phyloP scores from a whole-genome alignment of 2,113 vertebrate species.

The Sisor rabdophorus region DNA sequence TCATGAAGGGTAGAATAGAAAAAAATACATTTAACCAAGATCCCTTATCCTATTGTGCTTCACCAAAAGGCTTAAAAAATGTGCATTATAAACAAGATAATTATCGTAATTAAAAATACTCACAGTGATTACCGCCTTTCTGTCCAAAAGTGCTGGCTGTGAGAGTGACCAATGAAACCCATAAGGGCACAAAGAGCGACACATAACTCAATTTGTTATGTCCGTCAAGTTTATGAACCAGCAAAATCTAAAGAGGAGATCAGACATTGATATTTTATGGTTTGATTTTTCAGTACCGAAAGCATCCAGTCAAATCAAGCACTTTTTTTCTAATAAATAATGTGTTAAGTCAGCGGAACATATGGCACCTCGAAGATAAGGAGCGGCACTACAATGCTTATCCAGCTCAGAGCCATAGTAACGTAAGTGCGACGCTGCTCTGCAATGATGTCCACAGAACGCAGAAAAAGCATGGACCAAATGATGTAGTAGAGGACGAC shows the following conservation, averaged over 20 bases:
- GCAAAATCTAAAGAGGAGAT: constrained; percentile 75
- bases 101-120: constrained; percentile 56
- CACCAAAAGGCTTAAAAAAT: too few species aligned
- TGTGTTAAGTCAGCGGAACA: not conserved
- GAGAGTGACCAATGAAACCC: constrained; percentile 93
- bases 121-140: constrained; percentile 98
- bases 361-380: constrained; percentile 87
- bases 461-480: constrained; percentile 94
- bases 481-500: constrained; percentile 98
- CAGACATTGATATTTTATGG: not conserved
- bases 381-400: constrained; percentile 93
- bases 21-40: too few species aligned
- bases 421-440: constrained; percentile 94
- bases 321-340: not conserved
- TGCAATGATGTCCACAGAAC: constrained; percentile 94
- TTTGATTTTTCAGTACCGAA: not conserved
- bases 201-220: constrained; percentile 88
- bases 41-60: too few species aligned
- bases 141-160: constrained; percentile 97
- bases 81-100: too few species aligned
- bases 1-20: too few species aligned
- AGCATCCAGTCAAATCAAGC: not conserved
- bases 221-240: constrained; percentile 90
- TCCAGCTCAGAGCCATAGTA: constrained; percentile 98
- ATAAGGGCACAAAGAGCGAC: constrained; percentile 91